phyloP scores from a whole-genome alignment of 1,140 invertebrate species.

The Lepidurus arcticus region DNA sequence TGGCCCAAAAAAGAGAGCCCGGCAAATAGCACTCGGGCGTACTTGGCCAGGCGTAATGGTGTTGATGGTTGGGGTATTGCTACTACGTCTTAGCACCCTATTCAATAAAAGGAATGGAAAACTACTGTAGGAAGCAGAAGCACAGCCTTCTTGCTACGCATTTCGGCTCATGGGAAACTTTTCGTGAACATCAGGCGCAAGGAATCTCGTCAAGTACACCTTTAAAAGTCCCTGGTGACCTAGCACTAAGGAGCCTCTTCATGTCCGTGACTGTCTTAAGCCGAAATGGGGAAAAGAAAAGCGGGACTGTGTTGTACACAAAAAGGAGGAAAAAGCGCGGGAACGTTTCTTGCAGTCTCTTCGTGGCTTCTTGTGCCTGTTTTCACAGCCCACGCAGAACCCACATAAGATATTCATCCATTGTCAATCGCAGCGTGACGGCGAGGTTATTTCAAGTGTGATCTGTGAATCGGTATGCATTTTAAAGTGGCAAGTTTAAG shows the following conservation, averaged over 20 bases:
- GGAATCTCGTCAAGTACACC: conserved; percentile 1
- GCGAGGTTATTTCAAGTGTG: no score
- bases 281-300: not conserved
- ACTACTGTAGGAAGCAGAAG: not conserved
- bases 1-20: not conserved
- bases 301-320: not conserved
- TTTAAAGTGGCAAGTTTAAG: no score
- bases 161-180: not conserved
- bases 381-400: no score
- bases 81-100: not conserved
- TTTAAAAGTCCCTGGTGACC: not conserved
- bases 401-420: no score
- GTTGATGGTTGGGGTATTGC: not conserved
- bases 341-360: not conserved
- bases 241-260: not conserved
- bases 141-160: not conserved
- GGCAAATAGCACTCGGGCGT: not conserved
- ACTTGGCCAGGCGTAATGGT: not conserved
- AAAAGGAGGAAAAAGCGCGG: not conserved
- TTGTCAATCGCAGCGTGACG: no score
- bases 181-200: not conserved
- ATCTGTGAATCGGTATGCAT: no score
- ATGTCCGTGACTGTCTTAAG: not conserved
- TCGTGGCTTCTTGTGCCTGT: no score
- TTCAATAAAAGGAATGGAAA: not conserved